Evolutionary conservation across 2,113 vertebrate genomes (phyloP).

Genomic region (Microtus oregoni): DNA sequence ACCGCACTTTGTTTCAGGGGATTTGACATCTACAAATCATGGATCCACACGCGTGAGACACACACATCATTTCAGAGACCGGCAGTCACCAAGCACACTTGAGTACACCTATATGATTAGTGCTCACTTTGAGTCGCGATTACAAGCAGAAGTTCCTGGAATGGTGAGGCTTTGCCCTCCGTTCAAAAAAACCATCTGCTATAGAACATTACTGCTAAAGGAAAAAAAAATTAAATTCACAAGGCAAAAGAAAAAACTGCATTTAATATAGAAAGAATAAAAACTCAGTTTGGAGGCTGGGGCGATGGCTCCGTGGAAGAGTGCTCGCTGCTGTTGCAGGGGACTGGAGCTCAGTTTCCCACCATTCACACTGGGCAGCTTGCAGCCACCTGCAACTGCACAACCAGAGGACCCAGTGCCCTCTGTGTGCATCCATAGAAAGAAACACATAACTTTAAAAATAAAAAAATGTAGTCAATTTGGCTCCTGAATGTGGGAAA

Average conservation of each 20-base stretch:
- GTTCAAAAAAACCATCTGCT: neutral
- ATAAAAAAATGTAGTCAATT: neutral
- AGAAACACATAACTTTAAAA: neutral
- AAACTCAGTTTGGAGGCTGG: neutral
- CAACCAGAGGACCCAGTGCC: neutral
- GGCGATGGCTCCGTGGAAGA: neutral
- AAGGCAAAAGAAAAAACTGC: slow-evolving; percentile 39
- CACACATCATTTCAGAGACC: neutral
- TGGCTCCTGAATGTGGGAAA: slow-evolving; percentile 41
- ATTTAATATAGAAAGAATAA: slow-evolving; percentile 49
- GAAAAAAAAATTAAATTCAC: slow-evolving; percentile 27
- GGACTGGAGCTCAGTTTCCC: no score
- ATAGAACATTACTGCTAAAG: slow-evolving; percentile 47
- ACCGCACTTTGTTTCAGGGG: slow-evolving; percentile 21
- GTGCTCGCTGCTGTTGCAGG: neutral
- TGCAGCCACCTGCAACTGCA: neutral
- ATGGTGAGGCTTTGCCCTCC: neutral
- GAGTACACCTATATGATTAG: neutral
- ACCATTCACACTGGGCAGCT: neutral
- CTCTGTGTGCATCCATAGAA: neutral
- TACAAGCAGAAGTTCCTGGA: slow-evolving; percentile 30
- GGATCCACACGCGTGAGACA: neutral
- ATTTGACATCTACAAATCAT: slow-evolving; percentile 37
- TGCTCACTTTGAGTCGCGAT: neutral
- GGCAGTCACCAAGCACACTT: neutral